Evolutionary conservation across 1,140 invertebrate species (phyloP).

Genomic region (Galendromus occidentalis): DNA sequence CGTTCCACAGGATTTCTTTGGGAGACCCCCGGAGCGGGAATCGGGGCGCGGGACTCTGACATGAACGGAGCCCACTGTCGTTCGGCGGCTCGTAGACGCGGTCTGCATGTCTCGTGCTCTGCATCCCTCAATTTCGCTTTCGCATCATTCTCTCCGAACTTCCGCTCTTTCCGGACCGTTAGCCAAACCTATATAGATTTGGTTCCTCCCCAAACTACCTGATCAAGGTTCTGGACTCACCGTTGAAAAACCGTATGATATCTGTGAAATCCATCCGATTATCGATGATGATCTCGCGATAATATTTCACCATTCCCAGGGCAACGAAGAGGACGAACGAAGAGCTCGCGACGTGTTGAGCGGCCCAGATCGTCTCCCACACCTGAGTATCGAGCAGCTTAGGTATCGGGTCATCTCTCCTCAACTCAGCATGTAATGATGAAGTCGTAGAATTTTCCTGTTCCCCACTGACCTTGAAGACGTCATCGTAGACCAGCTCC

Average conservation of each 20-base stretch:
- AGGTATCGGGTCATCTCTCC: not conserved
- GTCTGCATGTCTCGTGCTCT: too few relatives aligned
- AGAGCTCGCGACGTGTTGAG: conserved; percentile 55
- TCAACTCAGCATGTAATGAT: not conserved
- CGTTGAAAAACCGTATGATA: conserved; percentile 93
- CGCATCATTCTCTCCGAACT: too few relatives aligned
- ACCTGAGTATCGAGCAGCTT: conserved; percentile 30
- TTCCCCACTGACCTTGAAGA: conserved; percentile 42
- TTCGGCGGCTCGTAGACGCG: too few relatives aligned
- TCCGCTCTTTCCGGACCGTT: too few relatives aligned
- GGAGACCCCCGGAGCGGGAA: too few relatives aligned
- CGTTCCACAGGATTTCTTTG: too few relatives aligned
- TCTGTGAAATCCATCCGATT: conserved; percentile 95
- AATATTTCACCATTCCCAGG: conserved; percentile 69
- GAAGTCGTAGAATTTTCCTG: too few relatives aligned
- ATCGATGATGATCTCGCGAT: conserved; percentile 75
- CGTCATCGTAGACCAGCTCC: conserved; percentile 74
- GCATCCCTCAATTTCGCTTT: too few relatives aligned
- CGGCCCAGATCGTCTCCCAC: conserved; percentile 93
- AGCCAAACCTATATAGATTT: too few relatives aligned
- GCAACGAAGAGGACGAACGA: conserved; percentile 86
- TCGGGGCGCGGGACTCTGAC: too few relatives aligned
- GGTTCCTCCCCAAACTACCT: too few relatives aligned
- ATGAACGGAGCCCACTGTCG: too few relatives aligned
- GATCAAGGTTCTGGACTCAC: conserved; percentile 31